Evolutionary conservation across 2,888 invertebrate genomes (phyloP).

Genomic region (Lasioglossum calceatum): DNA sequence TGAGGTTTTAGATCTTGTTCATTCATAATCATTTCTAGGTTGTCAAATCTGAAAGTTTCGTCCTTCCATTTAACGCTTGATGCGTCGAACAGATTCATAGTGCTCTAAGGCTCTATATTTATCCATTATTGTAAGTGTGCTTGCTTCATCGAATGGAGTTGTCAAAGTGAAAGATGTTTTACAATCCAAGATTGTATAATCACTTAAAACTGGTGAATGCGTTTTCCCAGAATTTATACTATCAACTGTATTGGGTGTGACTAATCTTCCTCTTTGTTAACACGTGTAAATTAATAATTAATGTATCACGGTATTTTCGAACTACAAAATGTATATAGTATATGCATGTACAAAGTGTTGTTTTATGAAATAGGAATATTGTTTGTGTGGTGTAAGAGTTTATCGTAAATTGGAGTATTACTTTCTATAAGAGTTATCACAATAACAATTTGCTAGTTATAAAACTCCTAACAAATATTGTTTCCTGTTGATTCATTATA

Average conservation of each 20-base stretch:
- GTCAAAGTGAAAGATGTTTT: constrained; percentile 21
- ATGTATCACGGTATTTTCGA: neutral
- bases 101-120: constrained; percentile 33
- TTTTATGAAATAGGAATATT: neutral
- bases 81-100: constrained; percentile 33
- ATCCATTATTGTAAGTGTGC: constrained; percentile 47
- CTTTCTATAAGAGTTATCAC: neutral
- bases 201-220: neutral
- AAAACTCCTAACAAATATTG: neutral
- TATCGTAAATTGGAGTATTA: neutral
- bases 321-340: neutral
- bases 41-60: neutral
- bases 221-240: neutral
- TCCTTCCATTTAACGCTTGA: constrained; percentile 27
- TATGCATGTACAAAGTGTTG: neutral
- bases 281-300: neutral
- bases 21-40: neutral
- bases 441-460: neutral
- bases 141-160: constrained; percentile 21
- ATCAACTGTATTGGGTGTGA: neutral
- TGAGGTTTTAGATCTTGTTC: neutral
- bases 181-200: neutral
- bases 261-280: constrained; percentile 7
- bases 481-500: neutral
- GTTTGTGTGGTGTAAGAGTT: neutral